Base-by-base conservation (phyloP, 2,113 vertebrate species). In the Mesoclemmys tuberculata region DNA sequence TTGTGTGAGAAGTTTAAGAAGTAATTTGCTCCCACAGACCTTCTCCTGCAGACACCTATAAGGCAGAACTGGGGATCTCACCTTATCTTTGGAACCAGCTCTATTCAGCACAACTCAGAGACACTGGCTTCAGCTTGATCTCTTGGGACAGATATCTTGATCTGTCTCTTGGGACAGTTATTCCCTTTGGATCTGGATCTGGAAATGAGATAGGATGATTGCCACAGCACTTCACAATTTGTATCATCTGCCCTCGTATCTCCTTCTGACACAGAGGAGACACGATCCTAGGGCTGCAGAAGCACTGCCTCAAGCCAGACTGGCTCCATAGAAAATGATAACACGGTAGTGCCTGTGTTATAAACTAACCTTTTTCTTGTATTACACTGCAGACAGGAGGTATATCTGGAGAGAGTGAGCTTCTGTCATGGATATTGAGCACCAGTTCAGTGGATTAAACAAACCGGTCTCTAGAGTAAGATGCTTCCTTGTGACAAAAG, bases 231-330 rank as follows among this genome's bases (percentile, higher is more conserved):
- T 68, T 35, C 24, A 55, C 10, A 24, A 13, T 51, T n/a, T 81
- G 41, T 74, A 10, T 83, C 88, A 58, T 46, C 86, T 91, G 41
- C 93, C 49, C n/a, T 61, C 0, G 0, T 16, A 11, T 87, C 31
- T 79, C 55, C 51, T 93, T 61, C 68, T 38, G 38, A 95, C 48
- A 35, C 61, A 90, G 52, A 90, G 41, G 5, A 93, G 48, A 77
- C 21, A 19, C 13, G 44, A 84, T 77, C 49, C 52, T 86, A 79
- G 61, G 41, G 68, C n/a, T 84, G 19, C 44, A 49, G 75, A 93
- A 94, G 58, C 31, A 48, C 14, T 26, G 41, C 16, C 48, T 84
- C 16, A 89, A 83, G 11, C 29, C 82, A 8, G 88, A 89, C 27
- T 52, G 64, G 51, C 48, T 24, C 44, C 2, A 19, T 75, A 44